Conservation (phyloP, 1,140 invertebrate genomes). For the Marisa cornuarietis region DNA sequence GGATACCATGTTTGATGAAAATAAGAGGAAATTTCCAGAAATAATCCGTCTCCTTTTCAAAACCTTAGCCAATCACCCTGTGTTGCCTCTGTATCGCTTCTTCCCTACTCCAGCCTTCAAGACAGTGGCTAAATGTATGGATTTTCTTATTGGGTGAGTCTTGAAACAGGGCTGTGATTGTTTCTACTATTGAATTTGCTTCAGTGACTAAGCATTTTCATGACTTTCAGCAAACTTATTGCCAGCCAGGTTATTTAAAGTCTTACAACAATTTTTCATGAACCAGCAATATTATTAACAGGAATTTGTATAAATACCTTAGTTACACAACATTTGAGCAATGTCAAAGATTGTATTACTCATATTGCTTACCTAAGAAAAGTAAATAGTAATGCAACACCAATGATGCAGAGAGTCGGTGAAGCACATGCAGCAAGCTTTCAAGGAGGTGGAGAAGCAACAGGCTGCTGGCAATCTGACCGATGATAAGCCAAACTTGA, state of each 20-base stretch:
- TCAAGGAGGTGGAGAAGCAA: background rate
- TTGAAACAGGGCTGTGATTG: too few species aligned
- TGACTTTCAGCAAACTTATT: too few species aligned
- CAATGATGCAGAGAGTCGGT: background rate
- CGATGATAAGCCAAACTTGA: constrained; percentile 2
- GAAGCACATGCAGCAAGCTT: background rate
- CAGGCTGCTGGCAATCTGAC: background rate
- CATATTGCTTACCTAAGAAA: too few species aligned
- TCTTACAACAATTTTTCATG: too few species aligned
- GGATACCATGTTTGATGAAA: background rate
- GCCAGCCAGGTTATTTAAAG: too few species aligned
- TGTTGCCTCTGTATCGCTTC: background rate
- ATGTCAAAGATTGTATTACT: too few species aligned
- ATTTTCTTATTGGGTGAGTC: constrained; percentile 2
- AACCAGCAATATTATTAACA: too few species aligned
- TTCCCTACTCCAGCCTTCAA: background rate
- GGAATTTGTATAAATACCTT: too few species aligned
- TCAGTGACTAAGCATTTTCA: too few species aligned
- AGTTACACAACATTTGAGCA: too few species aligned
- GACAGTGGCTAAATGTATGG: constrained; percentile 2
- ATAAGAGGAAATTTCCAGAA: background rate
- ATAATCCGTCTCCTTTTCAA: background rate
- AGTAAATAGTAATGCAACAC: too few species aligned
- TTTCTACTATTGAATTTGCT: too few species aligned
- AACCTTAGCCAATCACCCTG: background rate